Evolutionary conservation across 1,140 invertebrate genomes (phyloP).

Genomic region (Trichonephila clavata): DNA sequence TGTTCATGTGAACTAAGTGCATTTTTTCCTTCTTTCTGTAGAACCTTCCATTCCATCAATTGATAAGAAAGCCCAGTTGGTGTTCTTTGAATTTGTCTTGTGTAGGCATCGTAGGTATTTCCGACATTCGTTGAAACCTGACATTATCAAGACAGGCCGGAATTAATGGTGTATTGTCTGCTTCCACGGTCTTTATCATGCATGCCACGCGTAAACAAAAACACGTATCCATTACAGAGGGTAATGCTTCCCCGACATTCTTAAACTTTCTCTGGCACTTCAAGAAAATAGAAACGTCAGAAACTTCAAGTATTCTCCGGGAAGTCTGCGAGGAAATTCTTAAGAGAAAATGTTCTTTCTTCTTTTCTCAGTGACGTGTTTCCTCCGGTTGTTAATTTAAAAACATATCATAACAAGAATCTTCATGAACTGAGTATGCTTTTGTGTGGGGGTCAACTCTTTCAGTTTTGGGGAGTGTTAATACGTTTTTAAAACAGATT

Average conservation of each 20-base stretch:
- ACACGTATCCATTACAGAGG: background rate
- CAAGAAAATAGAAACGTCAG: background rate
- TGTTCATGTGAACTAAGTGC: no score
- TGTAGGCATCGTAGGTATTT: background rate
- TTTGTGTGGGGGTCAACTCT: no score
- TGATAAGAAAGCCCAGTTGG: constrained; percentile 1
- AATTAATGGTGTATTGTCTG: constrained; percentile 27
- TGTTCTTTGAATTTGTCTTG: background rate
- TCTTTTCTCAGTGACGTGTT: no score
- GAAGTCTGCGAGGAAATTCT: no score
- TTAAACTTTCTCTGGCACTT: background rate
- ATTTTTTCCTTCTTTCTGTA: background rate
- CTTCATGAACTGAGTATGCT: no score
- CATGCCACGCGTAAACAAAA: background rate
- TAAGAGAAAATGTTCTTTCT: no score
- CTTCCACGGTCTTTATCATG: background rate
- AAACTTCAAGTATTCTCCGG: no score
- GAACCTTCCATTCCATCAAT: background rate
- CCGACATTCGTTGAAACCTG: constrained; percentile 16
- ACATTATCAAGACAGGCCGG: background rate
- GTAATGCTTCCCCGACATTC: background rate
- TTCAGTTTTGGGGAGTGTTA: no score
- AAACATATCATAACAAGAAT: no score
- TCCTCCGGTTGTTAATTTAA: no score
- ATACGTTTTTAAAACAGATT: no score